phyloP scores from a whole-genome alignment of 2,888 invertebrate species.

The Hydroisotoma schaefferi region DNA sequence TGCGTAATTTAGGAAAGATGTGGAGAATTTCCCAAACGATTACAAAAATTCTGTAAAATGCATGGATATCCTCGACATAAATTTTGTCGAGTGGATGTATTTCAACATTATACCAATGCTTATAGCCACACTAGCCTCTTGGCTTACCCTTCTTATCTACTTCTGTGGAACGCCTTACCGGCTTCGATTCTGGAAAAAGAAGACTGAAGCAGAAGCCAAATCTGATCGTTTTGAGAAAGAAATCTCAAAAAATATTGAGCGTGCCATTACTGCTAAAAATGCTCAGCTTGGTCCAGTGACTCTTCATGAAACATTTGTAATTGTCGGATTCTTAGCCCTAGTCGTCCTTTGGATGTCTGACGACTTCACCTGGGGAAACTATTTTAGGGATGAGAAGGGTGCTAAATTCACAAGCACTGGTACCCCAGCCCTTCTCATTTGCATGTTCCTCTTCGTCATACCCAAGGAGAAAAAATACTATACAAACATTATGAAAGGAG shows the following conservation, averaged over 20 bases:
- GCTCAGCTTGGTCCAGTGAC: slow-evolving; percentile 72
- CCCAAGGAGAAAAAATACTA: slow-evolving; percentile 42
- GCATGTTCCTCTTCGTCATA: slow-evolving; percentile 32
- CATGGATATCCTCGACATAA: slow-evolving; percentile 29
- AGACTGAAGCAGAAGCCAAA: slow-evolving; percentile 2
- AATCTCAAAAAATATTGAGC: slow-evolving; percentile 53
- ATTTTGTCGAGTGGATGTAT: slow-evolving; percentile 41
- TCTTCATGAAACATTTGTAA: slow-evolving; percentile 70
- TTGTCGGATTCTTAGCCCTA: slow-evolving; percentile 69
- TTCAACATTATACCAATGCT: slow-evolving; percentile 43
- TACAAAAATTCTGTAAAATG: no score
- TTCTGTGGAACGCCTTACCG: slow-evolving; percentile 36
- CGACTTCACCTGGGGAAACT: slow-evolving; percentile 5
- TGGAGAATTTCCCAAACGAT: no score
- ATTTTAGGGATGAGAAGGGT: slow-evolving; percentile 17
- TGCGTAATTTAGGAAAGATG: no score
- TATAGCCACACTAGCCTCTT: slow-evolving; percentile 27
- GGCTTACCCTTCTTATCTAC: slow-evolving; percentile 37
- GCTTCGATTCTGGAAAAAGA: slow-evolving; percentile 13
- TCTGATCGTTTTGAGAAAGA: slow-evolving; percentile 3
- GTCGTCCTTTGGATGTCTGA: slow-evolving; percentile 78
- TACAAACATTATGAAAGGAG: slow-evolving; percentile 33
- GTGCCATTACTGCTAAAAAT: slow-evolving; percentile 71
- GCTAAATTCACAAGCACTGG: slow-evolving; percentile 33
- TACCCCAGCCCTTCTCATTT: slow-evolving; percentile 36